phyloP scores from a whole-genome alignment of 2,797 vertebrate genomes.

The Chelonia mydas region DNA sequence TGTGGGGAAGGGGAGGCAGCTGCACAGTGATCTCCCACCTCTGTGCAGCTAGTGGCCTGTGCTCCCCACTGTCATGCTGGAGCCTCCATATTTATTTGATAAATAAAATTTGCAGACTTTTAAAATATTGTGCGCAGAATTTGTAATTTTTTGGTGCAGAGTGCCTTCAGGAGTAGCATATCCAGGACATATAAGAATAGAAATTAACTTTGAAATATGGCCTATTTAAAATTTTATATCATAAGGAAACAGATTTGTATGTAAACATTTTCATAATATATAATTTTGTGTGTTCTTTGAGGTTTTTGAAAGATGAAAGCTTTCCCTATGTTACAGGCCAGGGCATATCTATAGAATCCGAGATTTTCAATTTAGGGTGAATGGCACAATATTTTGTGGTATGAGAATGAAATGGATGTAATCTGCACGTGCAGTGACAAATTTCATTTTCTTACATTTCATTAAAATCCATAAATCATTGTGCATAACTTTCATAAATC shows the following conservation, averaged over 20 bases:
- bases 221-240: background rate
- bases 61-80: too few species aligned
- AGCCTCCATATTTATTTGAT: too few species aligned
- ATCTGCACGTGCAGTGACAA: background rate
- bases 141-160: too few species aligned
- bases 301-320: background rate
- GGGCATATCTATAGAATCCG: background rate
- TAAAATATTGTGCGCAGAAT: too few species aligned
- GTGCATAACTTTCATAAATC: background rate
- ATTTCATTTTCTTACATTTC: background rate
- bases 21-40: too few species aligned
- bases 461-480: background rate
- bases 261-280: background rate
- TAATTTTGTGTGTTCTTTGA: background rate
- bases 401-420: background rate
- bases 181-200: background rate
- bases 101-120: too few species aligned
- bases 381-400: background rate
- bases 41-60: too few species aligned
- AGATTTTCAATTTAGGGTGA: slow-evolving; percentile 18
- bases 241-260: background rate
- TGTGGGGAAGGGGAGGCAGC: too few species aligned
- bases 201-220: background rate
- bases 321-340: background rate
- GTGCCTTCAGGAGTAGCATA: background rate